Percentiles rank a stretch among this genome's conserved stretches.
phyloP scores from a whole-genome alignment of 92 coral and sea anemone genomes.

The Epizoanthus rinbou region DNA sequence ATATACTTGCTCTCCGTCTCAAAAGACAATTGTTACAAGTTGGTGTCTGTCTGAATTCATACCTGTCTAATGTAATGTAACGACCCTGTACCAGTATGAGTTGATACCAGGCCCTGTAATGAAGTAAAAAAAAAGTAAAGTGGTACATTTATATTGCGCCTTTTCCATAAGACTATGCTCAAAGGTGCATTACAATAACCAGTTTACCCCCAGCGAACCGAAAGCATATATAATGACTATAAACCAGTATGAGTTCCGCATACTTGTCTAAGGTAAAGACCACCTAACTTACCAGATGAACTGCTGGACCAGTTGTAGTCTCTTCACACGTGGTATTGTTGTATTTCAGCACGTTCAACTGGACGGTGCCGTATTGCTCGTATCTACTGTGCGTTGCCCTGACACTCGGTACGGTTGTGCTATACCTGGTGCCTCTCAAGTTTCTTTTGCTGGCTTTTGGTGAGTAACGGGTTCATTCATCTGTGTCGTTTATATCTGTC shows the following conservation, averaged over 20 bases:
- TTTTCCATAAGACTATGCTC: too few species aligned
- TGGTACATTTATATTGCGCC: too few species aligned
- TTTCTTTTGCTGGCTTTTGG: constrained; percentile 94
- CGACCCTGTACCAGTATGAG: neutral
- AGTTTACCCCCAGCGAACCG: too few species aligned
- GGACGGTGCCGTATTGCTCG: constrained; percentile 97
- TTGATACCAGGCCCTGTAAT: neutral
- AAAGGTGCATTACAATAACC: too few species aligned
- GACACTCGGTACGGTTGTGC: constrained; percentile 90
- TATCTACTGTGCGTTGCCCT: constrained; percentile 88
- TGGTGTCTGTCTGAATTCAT: too few species aligned
- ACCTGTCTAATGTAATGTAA: neutral
- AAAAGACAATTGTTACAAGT: too few species aligned
- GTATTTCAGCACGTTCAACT: constrained; percentile 88
- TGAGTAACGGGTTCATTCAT: constrained; percentile 17
- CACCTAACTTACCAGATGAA: too few species aligned
- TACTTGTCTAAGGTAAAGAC: too few species aligned
- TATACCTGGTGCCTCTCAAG: constrained; percentile 93
- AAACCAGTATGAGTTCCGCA: too few species aligned
- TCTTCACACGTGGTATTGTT: neutral
- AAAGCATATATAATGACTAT: too few species aligned
- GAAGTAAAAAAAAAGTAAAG: too few species aligned
- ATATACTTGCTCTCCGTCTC: too few species aligned
- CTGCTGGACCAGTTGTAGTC: neutral
- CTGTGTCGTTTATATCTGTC: neutral